Evolutionary conservation across 1,140 invertebrate genomes (phyloP).

Genomic region (Berghia stephanieae): DNA sequence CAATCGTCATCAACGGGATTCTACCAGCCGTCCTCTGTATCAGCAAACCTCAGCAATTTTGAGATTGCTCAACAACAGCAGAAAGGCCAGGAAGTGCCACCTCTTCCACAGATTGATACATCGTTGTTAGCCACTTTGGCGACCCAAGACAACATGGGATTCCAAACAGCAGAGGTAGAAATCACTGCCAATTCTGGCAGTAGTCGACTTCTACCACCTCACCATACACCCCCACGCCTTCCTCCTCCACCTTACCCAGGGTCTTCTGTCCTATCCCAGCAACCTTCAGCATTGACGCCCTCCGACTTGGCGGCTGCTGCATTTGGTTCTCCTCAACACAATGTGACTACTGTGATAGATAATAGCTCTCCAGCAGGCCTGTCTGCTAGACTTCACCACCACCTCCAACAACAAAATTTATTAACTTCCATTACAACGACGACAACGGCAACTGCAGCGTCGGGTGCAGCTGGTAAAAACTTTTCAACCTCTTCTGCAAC

Average conservation of each 20-base stretch:
- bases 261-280: conserved; percentile 47
- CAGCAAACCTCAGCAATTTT: no score
- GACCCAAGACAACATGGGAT: conserved; percentile 27
- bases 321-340: background rate
- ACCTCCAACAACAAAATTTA: no score
- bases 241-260: conserved; percentile 38
- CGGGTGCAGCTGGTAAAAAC: no score
- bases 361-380: no score
- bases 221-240: conserved; percentile 27
- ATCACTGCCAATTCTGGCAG: background rate
- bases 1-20: no score
- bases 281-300: conserved; percentile 23
- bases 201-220: background rate
- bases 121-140: conserved; percentile 26
- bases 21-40: no score
- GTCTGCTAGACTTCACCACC: no score
- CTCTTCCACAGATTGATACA: conserved; percentile 27
- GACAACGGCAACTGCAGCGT: no score
- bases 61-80: no score
- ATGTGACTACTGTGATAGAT: background rate
- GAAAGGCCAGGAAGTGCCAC: conserved; percentile 11
- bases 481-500: conserved; percentile 25
- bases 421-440: no score
- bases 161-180: conserved; percentile 1
- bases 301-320: conserved; percentile 9